A percentile compares a stretch with the other conserved stretches of the same genome.
phyloP scores from a whole-genome alignment of 1,140 invertebrate species.

The Oedothorax gibbosus region DNA sequence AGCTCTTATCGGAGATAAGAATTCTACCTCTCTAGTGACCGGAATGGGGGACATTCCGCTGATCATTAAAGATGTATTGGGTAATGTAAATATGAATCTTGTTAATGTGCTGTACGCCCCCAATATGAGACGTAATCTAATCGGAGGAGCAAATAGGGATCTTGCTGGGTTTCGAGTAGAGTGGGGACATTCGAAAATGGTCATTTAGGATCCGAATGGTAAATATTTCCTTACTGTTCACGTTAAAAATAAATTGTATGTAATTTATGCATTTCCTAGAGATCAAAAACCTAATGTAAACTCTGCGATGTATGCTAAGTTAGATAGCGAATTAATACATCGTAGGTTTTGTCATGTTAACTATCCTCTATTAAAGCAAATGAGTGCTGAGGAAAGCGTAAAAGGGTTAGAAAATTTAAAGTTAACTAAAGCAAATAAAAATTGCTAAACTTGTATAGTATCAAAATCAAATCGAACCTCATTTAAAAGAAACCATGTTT shows the following conservation, averaged over 20 bases:
- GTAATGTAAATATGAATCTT: neutral
- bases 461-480: neutral
- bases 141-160: slow-evolving; percentile 5
- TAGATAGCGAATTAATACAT: neutral
- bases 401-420: neutral
- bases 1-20: neutral
- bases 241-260: neutral
- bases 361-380: neutral
- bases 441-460: neutral
- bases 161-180: neutral
- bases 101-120: slow-evolving; percentile 2
- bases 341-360: neutral
- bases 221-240: neutral
- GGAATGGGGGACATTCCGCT: neutral
- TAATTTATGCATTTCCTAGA: neutral
- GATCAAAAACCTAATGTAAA: neutral
- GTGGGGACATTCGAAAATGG: neutral
- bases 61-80: neutral
- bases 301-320: neutral
- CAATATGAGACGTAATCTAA: neutral
- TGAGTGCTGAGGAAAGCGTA: neutral
- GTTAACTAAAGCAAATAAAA: neutral
- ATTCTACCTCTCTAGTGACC: neutral
- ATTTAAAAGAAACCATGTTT: neutral
- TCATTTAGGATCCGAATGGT: neutral